A percentile compares a stretch with the other conserved stretches of the same genome.
These are phyloP conservation scores for Lucilia cuprina DNA, from an alignment of 1,140 invertebrate species.

Conservation along the genomic window DNA sequence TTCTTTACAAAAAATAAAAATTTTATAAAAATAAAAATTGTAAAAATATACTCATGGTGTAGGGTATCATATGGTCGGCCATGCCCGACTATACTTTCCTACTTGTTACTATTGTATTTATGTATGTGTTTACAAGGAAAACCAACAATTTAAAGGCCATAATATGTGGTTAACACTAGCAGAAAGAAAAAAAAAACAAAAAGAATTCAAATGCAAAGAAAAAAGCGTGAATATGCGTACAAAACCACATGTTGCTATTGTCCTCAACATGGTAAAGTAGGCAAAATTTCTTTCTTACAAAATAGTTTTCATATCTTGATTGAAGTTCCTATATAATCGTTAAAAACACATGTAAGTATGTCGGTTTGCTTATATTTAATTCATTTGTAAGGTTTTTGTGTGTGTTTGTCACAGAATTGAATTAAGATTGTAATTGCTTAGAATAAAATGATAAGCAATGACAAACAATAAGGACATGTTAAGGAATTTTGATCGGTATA, in stretches of 20 bases:
- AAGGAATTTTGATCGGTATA: neutral
- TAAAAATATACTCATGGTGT: too few relatives aligned
- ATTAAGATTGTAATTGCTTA: neutral
- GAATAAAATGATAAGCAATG: neutral
- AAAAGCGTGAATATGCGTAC: slow-evolving; percentile 10
- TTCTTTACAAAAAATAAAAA: too few relatives aligned
- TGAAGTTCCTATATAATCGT: neutral
- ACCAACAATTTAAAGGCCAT: neutral
- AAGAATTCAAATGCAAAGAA: neutral
- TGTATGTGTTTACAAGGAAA: neutral
- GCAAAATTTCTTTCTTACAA: neutral
- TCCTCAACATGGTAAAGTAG: neutral
- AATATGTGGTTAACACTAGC: neutral
- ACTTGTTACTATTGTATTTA: neutral
- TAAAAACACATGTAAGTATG: too few relatives aligned
- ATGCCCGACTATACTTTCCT: too few relatives aligned
- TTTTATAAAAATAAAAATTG: too few relatives aligned
- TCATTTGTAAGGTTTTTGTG: neutral
- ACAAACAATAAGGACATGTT: neutral
- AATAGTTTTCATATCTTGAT: neutral
- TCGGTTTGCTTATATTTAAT: neutral
- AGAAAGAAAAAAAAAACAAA: neutral
- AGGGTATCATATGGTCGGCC: too few relatives aligned
- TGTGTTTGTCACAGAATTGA: neutral
- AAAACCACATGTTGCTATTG: slow-evolving; percentile 1